These are phyloP conservation scores for Cryptomyrus ogoouensis DNA, from an alignment of 2,113 vertebrate species.

Conservation along the genomic window DNA sequence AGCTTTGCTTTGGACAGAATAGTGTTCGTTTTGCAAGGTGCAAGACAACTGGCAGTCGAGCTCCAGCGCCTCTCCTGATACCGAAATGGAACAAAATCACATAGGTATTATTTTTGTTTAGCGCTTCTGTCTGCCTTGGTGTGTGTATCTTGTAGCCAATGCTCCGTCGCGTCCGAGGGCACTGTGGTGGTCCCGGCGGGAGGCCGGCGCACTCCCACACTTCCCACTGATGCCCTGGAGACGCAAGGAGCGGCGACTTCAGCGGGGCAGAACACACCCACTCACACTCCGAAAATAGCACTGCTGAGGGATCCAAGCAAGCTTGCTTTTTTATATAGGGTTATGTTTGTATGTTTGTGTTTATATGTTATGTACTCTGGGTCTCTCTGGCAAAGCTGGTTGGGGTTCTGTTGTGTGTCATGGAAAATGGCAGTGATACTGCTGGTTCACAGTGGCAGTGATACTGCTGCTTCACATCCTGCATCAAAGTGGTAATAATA, in stretches of 20 bases:
- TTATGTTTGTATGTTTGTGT: background rate
- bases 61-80: background rate
- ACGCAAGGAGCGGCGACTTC: background rate
- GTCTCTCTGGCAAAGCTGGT: background rate
- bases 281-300: slow-evolving; percentile 17
- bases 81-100: background rate
- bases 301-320: background rate
- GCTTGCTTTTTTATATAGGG: background rate
- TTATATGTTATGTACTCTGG: background rate
- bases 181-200: background rate
- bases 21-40: background rate
- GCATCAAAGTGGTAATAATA: background rate
- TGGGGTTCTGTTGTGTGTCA: background rate
- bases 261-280: background rate
- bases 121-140: background rate
- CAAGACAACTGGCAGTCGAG: background rate
- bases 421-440: no score
- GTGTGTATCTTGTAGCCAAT: background rate
- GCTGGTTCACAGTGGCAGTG: background rate
- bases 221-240: background rate
- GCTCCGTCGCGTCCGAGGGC: background rate
- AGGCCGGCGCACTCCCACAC: background rate
- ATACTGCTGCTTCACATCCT: background rate
- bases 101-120: background rate
- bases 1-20: background rate